Evolutionary conservation across 2,888 invertebrate species (phyloP), one percentile per base, ranked within the genome.

Genomic region (Sycophila texana): DNA sequence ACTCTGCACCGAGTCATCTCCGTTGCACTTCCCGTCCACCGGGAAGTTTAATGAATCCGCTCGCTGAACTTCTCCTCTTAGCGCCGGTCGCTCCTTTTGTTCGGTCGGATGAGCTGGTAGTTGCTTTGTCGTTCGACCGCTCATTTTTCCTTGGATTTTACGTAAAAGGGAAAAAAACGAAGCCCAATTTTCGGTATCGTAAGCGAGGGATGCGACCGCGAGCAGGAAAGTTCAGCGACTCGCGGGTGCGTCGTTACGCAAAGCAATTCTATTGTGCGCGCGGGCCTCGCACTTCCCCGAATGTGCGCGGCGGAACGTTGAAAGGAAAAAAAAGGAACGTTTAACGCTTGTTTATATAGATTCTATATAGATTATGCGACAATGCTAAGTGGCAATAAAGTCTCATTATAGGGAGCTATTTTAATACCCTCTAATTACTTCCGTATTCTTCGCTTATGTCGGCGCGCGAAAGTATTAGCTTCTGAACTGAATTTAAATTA

Each of bases 1-100:
- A 1, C 7, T 39, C n/a, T n/a, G n/a, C 39, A 10, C 10, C 39
- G 7, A 10, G 4, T 4, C 39, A 4, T 7, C 39, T 4, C 10
- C 7, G 10, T 10, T 10, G 39, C 10, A 4, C 39, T 10, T 10
- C 39, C 39, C 39, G 7, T 39, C 10, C 39, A 1, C 47, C 57
- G 18, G 60, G 58, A 61, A 77, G 53, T 73, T 67, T 73, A 73
- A 73, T 67, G 51, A 73, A 67, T 73, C 30, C 49, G 4, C 55
- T 58, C 18, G 12, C 55, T 16, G 51, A 71, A 58, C 12, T 71
- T 71, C 20, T 22, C 39, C 39, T 7, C 39, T 26, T 26, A 26
- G 26, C 26, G 14, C 16, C 22, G 2, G 18, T n/a, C 18, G 16
- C 55, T 55, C 20, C n/a, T 20, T 66, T 49, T 26, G 18, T 0